Conservation (phyloP, 1,140 invertebrate species). For the Melitaea cinxia region DNA sequence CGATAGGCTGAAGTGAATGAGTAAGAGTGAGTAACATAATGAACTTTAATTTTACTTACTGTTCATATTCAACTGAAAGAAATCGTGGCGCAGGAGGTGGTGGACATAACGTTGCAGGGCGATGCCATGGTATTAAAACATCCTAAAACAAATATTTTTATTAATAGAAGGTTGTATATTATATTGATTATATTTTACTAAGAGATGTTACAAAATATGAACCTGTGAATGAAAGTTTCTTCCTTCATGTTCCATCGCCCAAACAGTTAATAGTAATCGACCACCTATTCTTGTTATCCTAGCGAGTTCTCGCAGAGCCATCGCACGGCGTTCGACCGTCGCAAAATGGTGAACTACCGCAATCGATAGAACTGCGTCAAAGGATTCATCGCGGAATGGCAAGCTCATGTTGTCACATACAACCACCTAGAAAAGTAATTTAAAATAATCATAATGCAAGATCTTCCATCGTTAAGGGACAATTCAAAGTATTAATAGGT, state of each 20-base stretch:
- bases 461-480: too few species aligned
- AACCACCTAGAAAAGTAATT: slow-evolving; percentile 87
- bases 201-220: too few species aligned
- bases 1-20: too few species aligned
- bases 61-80: slow-evolving; percentile 72
- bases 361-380: slow-evolving; percentile 96
- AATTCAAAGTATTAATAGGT: too few species aligned
- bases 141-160: slow-evolving; percentile 85
- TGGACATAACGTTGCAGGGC: slow-evolving; percentile 85
- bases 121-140: slow-evolving; percentile 97
- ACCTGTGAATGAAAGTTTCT: slow-evolving; percentile 87
- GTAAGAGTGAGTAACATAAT: too few species aligned
- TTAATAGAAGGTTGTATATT: too few species aligned
- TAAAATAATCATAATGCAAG: too few species aligned
- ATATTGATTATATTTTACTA: too few species aligned
- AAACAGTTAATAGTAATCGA: slow-evolving; percentile 95
- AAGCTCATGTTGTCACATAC: slow-evolving; percentile 94
- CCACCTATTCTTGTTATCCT: slow-evolving; percentile 95
- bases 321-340: slow-evolving; percentile 93
- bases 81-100: slow-evolving; percentile 85
- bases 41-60: slow-evolving; percentile 50
- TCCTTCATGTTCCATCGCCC: slow-evolving; percentile 97
- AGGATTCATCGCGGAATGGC: slow-evolving; percentile 95
- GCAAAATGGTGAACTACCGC: slow-evolving; percentile 98
- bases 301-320: slow-evolving; percentile 93